Evolutionary conservation across 1,140 invertebrate genomes (phyloP).

Genomic region (Drosophila bocqueti): DNA sequence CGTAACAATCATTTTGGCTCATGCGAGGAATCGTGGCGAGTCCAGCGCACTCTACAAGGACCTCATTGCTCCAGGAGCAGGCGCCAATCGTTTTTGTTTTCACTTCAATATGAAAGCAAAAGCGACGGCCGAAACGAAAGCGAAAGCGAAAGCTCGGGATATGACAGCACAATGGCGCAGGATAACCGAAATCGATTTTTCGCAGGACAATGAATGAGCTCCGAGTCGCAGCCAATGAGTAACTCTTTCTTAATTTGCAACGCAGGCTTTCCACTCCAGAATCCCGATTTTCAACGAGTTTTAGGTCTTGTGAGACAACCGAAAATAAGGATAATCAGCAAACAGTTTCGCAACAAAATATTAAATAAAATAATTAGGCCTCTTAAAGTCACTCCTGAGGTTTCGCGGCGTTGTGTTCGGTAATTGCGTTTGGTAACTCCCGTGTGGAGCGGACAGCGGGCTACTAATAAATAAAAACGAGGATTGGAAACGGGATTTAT

Average conservation of each 20-base stretch:
- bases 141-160: conserved; percentile 61
- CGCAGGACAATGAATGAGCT: conserved; percentile 55
- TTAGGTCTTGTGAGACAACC: background rate
- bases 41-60: conserved; percentile 25
- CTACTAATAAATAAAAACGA: conserved; percentile 29
- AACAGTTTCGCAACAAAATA: conserved; percentile 1
- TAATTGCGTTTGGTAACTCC: background rate
- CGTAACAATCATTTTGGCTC: conserved; percentile 83
- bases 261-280: background rate
- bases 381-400: conserved; percentile 9
- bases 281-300: background rate
- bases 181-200: conserved; percentile 75
- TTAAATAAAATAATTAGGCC: background rate
- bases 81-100: conserved; percentile 36
- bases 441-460: background rate
- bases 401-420: background rate
- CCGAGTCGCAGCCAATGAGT: background rate
- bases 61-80: conserved; percentile 19
- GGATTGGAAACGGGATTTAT: conserved; percentile 8
- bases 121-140: conserved; percentile 19
- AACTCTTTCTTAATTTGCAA: background rate
- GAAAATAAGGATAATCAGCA: background rate
- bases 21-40: conserved; percentile 47
- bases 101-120: conserved; percentile 34
- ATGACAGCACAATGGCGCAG: conserved; percentile 55